phyloP scores from a whole-genome alignment of 2,113 vertebrate genomes.

The Talpa occidentalis region DNA sequence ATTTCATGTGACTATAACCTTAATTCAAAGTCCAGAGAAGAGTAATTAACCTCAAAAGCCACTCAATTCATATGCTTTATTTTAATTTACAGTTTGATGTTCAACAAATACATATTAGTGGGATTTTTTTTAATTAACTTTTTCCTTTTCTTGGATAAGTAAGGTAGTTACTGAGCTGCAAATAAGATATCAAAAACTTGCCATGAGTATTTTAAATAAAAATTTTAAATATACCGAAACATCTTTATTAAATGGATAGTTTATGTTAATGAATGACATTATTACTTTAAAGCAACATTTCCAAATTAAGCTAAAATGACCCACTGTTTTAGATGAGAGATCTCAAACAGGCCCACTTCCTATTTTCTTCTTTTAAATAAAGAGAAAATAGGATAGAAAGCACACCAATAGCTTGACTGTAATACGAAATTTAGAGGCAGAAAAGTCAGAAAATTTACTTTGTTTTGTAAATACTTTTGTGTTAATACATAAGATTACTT shows the following conservation, averaged over 20 bases:
- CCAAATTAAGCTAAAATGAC: not conserved
- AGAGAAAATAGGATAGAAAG: constrained; percentile 8
- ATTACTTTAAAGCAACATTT: constrained; percentile 12
- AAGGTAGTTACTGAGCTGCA: constrained; percentile 28
- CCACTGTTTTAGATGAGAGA: not conserved
- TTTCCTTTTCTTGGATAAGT: constrained; percentile 18
- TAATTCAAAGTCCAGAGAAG: constrained; percentile 45
- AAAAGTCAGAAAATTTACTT: constrained; percentile 34
- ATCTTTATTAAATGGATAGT: constrained; percentile 24
- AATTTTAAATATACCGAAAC: not conserved
- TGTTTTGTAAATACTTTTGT: constrained; percentile 36
- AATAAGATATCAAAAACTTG: constrained; percentile 42
- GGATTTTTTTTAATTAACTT: not conserved
- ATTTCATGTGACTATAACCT: constrained; percentile 57
- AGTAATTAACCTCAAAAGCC: constrained; percentile 19
- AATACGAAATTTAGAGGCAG: not conserved
- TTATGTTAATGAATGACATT: constrained; percentile 1
- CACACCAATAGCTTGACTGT: constrained; percentile 1
- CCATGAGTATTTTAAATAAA: constrained; percentile 50
- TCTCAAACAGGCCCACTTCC: not conserved
- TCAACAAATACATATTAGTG: constrained; percentile 30
- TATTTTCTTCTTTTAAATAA: constrained; percentile 51
- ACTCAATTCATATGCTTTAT: constrained; percentile 16
- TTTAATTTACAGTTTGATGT: constrained; percentile 50
- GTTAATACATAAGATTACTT: constrained; percentile 1